Base-by-base conservation (phyloP, 2,113 vertebrate genomes). In the Muntiacus reevesi region DNA sequence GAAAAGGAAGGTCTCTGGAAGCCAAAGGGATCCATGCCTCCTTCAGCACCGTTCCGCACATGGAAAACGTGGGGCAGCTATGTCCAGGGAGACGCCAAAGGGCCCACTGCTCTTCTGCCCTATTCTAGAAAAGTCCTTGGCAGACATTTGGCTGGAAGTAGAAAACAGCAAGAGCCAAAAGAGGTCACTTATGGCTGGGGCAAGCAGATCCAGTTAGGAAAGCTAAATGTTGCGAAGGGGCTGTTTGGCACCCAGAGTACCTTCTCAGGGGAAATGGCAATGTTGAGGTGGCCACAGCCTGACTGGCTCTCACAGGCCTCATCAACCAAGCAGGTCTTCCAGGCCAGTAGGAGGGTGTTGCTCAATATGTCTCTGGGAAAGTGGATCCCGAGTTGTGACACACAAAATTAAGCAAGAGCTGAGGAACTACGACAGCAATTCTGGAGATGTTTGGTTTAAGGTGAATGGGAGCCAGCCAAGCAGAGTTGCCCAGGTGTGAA, bases 21-120 rank as follows among this genome's bases (percentile, higher is more conserved):
- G 36, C n/a, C 54, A 6, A 36, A 89, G n/a, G 78, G 23, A 36
- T 7, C 59, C 6, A 3, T 40, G 9, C 54, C n/a, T 33, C 55
- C 25, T 28, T 27, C 21, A 16, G 36, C 30, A 3, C 67, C n/a
- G 60, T 5, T 85, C 40, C 7, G 9, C 33, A 11, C 1, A 5
- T 5, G 55, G 85, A 19, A 52, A 52, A 85, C 4, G 50, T 0
- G 23, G 14, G 7, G 40, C 30, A n/a, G 87, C 30, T 7, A 33
- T 1, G 16, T 23, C n/a, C n/a, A 17, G 30, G 64, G 62, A 64
- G 21, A 54, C 0, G 6, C 52, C 1, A 0, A 33, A 87, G 82
- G 84, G 25, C 36, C 71, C 16, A 1, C 15, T 47, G 50, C 47
- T 47, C 59, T 76, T 52, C 50, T 21, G 27, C n/a, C 25, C 36